Base-by-base conservation (phyloP, 1,140 invertebrate species). In the Tetranychus cinnabarinus region DNA sequence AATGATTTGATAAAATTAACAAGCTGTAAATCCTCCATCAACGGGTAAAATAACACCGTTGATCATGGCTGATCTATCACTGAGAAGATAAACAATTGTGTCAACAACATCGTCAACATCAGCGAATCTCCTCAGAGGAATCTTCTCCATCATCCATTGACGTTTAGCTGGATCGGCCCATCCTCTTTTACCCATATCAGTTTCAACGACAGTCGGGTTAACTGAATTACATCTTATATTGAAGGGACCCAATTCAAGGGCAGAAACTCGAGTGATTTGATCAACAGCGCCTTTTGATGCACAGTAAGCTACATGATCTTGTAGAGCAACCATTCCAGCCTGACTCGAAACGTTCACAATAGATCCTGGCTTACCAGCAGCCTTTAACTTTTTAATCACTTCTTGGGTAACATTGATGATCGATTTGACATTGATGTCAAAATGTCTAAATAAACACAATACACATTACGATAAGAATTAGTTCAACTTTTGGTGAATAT, bases 341-440 rank as follows among this genome's bases (percentile, higher is more conserved):
- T 86, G 80, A n/a, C 87, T 91, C 0, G 89, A 93, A 12, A 93
- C 71, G 69, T 93, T 92, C 0, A 95, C 89, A 65, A 95, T 89
- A 50, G 80, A 76, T 48, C 88, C 86, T 56, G 77, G 76, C 50
- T 72, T 72, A 67, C 64, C 59, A 36, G 81, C 75, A 55, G 80
- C 72, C n/a, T 87, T 78, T 80, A 89, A 82, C 66, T 79, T 74
- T 66, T 78, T 77, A 37, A 81, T 80, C 61, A 87, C 79, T 64
- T 73, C 67, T 75, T 89, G 88, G 7, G 83, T 84, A 10, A 92
- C 78, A 70, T 88, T 87, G 34, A 92, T 77, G 0, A 86, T 73
- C 3, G 84, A 77, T 74, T 90, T 91, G 0, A 89, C 80, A 74
- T 95, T 93, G 0, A 90, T 59, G 12, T 61, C 2, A 10, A 42